Evolutionary conservation across 2,797 vertebrate genomes (phyloP).

Genomic region (Sebastes variabilis): DNA sequence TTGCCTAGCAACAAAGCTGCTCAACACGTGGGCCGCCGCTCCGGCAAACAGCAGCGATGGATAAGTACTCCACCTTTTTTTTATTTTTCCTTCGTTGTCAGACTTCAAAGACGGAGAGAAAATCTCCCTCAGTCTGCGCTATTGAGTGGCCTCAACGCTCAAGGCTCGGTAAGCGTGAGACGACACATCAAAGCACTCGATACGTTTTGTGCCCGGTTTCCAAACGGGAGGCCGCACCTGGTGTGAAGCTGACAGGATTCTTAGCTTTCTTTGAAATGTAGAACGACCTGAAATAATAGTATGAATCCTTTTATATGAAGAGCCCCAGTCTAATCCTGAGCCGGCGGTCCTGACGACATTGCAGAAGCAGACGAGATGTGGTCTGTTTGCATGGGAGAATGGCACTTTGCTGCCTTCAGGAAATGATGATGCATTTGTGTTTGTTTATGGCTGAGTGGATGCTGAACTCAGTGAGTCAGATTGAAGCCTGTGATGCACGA

Average conservation of each 20-base stretch:
- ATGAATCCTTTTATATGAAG: constrained; percentile 30
- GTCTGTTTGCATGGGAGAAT: constrained; percentile 10
- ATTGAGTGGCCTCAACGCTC: constrained; percentile 7
- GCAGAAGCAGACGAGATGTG: constrained; percentile 23
- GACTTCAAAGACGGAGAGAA: constrained; percentile 47
- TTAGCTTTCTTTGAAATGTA: constrained; percentile 48
- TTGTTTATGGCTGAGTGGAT: constrained; percentile 42
- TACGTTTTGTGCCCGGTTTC: not conserved
- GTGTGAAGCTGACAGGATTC: constrained; percentile 1
- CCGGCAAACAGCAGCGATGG: constrained; percentile 32
- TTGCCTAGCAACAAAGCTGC: constrained; percentile 80
- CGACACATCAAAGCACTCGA: constrained; percentile 52
- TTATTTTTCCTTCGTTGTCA: constrained; percentile 20
- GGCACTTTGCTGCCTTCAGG: constrained; percentile 28
- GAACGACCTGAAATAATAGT: constrained; percentile 16
- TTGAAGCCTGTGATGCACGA: constrained; percentile 38
- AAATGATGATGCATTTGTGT: constrained; percentile 34
- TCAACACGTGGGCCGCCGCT: constrained; percentile 65
- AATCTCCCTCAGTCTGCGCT: not conserved
- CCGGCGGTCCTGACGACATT: not conserved
- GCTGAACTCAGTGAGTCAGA: constrained; percentile 58
- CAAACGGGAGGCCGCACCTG: not conserved
- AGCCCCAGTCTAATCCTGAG: not conserved
- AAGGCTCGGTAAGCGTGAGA: not conserved
- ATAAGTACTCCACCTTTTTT: constrained; percentile 54